phyloP scores from a whole-genome alignment of 1,140 invertebrate genomes.

The Drosophila triauraria region DNA sequence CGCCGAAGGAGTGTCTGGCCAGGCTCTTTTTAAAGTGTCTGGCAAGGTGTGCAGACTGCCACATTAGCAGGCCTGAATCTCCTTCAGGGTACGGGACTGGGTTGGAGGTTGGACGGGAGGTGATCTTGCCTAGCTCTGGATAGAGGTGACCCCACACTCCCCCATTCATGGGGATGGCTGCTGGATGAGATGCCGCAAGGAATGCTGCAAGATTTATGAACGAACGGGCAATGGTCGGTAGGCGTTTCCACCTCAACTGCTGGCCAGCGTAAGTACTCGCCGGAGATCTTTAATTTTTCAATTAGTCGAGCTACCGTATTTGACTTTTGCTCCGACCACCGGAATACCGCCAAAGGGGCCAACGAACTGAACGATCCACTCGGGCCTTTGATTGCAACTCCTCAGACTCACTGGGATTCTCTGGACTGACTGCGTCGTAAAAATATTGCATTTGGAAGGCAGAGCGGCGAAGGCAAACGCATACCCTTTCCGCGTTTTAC shows the following conservation, averaged over 20 bases:
- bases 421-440: slow-evolving; percentile 51
- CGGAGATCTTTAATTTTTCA: slow-evolving; percentile 74
- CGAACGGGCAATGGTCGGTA: slow-evolving; percentile 7
- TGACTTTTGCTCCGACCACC: slow-evolving; percentile 51
- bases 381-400: slow-evolving; percentile 3
- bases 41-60: slow-evolving; percentile 60
- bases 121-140: slow-evolving; percentile 1
- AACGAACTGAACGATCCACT: slow-evolving; percentile 49
- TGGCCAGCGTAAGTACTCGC: slow-evolving; percentile 22
- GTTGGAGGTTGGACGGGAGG: neutral
- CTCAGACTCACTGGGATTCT: slow-evolving; percentile 1
- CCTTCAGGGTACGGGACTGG: neutral
- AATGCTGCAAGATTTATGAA: slow-evolving; percentile 43
- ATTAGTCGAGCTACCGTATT: slow-evolving; percentile 83
- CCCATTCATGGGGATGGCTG: neutral
- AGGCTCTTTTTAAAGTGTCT: slow-evolving; percentile 55
- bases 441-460: slow-evolving; percentile 74
- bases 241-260: slow-evolving; percentile 28
- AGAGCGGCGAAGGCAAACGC: slow-evolving; percentile 37
- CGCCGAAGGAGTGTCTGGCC: slow-evolving; percentile 10
- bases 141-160: neutral
- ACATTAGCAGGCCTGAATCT: slow-evolving; percentile 45
- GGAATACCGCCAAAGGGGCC: slow-evolving; percentile 40
- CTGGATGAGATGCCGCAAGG: slow-evolving; percentile 15
- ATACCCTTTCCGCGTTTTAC: slow-evolving; percentile 66